Evolutionary conservation across 2,888 invertebrate species (phyloP), one percentile per base, ranked within the genome.

Genomic region (Rosalia funebris): DNA sequence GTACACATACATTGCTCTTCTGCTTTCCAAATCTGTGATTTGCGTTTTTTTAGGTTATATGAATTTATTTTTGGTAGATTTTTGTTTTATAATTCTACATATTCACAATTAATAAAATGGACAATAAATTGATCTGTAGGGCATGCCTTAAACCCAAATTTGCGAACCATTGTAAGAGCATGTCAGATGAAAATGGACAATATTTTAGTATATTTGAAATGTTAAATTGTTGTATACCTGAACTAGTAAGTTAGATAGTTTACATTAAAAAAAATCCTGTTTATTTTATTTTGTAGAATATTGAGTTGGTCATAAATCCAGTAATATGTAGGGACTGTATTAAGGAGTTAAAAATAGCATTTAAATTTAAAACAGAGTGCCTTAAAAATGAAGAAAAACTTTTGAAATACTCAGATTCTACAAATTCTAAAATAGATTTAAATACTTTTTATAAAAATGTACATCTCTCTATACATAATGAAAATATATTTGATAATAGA

Each of bases 321-420:
- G 57, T 53, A 10, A 66, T 70, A 34, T 70, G 70, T 50, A 25
- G 37, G n/a, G 31, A 25, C 34, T 70, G 70, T 41, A 45, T 65
- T 2, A 45, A 62, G 25, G 14, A 46, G 1, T 36, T 70, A 1
- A 60, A 64, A 50, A 52, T 47, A 9, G 62, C 62, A 2, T 70
- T 64, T 42, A 62, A 62, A 42, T 70, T 70, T 34, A 70, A 68
- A 65, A 64, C 46, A 16, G 60, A 60, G 59, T 66, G 65, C 63
- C 57, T 66, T 53, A 54, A 54, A 45, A 60, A 60, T 34, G 55
- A 66, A 41, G 56, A 54, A 17, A 65, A 57, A 19, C 48, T 53
- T 7, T 32, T 52, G 16, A 54, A 57, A 20, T 44, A 14, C 12
- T 59, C 50, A 2, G 34, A 58, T 32, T 31, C 32, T 14, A 44